Percentiles rank a stretch among this genome's conserved stretches.
phyloP scores from a whole-genome alignment of 2,113 vertebrate genomes.

The Capreolus pygargus region DNA sequence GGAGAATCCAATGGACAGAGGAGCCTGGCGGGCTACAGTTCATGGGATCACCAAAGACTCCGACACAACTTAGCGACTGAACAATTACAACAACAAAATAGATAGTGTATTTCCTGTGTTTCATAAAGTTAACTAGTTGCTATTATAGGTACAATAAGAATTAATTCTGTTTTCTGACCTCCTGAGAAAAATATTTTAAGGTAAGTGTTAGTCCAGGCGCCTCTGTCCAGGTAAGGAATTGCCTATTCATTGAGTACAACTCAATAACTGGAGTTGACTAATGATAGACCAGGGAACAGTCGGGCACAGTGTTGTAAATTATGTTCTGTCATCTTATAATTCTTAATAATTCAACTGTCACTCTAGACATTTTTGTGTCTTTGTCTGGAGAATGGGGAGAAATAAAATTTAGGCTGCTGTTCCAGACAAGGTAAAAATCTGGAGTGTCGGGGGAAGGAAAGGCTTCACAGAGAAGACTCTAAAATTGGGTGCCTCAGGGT shows the following conservation, averaged over 20 bases:
- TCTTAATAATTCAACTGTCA: slow-evolving; percentile 52
- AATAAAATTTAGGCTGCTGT: neutral
- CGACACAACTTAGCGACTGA: neutral
- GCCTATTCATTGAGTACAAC: slow-evolving; percentile 50
- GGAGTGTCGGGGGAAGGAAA: neutral
- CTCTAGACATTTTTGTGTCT: neutral
- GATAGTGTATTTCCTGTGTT: neutral
- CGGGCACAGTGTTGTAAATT: neutral
- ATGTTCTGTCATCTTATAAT: slow-evolving; percentile 34
- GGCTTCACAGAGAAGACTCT: neutral
- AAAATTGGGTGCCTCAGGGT: neutral
- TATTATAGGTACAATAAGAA: neutral
- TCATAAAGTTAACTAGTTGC: neutral
- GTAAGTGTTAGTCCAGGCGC: neutral
- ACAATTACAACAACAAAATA: neutral
- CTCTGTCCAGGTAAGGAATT: neutral
- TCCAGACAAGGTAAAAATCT: neutral
- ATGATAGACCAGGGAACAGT: slow-evolving; percentile 42
- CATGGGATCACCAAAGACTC: neutral
- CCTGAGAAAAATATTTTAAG: neutral
- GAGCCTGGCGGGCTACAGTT: neutral
- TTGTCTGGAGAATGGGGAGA: slow-evolving; percentile 17
- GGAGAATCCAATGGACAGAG: neutral
- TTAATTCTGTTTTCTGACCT: slow-evolving; percentile 4
- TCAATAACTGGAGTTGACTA: neutral